These are phyloP conservation scores for Aphidius gifuensis DNA, from an alignment of 1,140 invertebrate genomes.

Conservation along the genomic window DNA sequence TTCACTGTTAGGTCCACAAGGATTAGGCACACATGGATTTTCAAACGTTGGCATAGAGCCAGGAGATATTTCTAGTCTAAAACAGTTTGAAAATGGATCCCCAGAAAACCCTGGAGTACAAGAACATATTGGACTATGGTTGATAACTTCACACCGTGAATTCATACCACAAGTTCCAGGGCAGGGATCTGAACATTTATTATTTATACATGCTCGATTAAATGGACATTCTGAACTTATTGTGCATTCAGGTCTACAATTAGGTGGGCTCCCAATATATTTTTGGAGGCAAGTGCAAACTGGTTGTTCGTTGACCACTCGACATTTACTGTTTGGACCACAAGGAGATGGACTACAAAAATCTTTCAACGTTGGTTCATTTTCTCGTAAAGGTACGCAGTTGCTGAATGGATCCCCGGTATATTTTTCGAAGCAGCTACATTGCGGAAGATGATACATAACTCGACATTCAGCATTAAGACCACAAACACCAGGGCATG, in stretches of 20 bases:
- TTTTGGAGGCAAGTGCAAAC: slow-evolving; percentile 61
- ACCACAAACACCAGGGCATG: slow-evolving; percentile 59
- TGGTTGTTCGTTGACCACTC: slow-evolving; percentile 52
- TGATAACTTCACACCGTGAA: slow-evolving; percentile 59
- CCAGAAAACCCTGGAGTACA: slow-evolving; percentile 58
- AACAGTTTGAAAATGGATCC: slow-evolving; percentile 60
- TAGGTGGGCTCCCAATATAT: slow-evolving; percentile 58
- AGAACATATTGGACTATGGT: slow-evolving; percentile 61
- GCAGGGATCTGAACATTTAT: slow-evolving; percentile 63
- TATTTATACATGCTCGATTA: slow-evolving; percentile 58
- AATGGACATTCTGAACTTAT: slow-evolving; percentile 60
- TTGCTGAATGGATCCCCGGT: slow-evolving; percentile 55
- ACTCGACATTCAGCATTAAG: slow-evolving; percentile 58
- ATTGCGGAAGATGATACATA: slow-evolving; percentile 52
- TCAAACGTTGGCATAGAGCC: slow-evolving; percentile 54
- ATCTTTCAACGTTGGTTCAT: slow-evolving; percentile 31
- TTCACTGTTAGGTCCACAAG: slow-evolving; percentile 68
- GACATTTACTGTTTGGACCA: slow-evolving; percentile 68
- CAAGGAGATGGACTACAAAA: slow-evolving; percentile 70
- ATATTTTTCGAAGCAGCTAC: slow-evolving; percentile 51
- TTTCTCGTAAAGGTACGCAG: slow-evolving; percentile 42
- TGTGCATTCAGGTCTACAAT: slow-evolving; percentile 58
- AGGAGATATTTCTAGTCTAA: slow-evolving; percentile 37
- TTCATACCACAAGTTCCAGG: slow-evolving; percentile 62
- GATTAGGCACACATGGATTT: slow-evolving; percentile 64